A percentile compares a stretch with the other conserved stretches of the same genome.
These are phyloP conservation scores for Magallana angulata DNA, from an alignment of 1,140 invertebrate genomes.

Conservation along the genomic window DNA sequence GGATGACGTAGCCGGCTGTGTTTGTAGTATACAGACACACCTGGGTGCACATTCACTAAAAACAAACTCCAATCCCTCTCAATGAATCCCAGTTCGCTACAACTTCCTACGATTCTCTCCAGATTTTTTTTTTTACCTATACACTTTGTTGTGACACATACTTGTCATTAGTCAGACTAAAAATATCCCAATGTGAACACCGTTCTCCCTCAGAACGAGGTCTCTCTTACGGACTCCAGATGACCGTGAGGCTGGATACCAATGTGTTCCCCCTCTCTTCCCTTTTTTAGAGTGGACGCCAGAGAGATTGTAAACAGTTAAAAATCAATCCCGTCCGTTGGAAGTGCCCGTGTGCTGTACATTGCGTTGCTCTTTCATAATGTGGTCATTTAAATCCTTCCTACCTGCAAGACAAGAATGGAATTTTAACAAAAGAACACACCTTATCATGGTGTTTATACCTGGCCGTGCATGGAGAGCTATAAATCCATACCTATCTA, in stretches of 20 bases:
- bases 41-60: slow-evolving; percentile 34
- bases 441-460: slow-evolving; percentile 17
- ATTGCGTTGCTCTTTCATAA: slow-evolving; percentile 35
- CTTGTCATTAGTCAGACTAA: slow-evolving; percentile 27
- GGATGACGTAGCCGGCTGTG: slow-evolving; percentile 19
- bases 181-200: slow-evolving; percentile 8
- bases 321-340: slow-evolving; percentile 25
- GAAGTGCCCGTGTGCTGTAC: slow-evolving; percentile 20
- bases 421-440: slow-evolving; percentile 35
- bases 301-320: slow-evolving; percentile 27
- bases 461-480: slow-evolving; percentile 19
- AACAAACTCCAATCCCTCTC: slow-evolving; percentile 29
- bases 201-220: background rate
- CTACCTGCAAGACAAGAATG: slow-evolving; percentile 34
- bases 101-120: slow-evolving; percentile 4
- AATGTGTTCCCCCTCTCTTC: slow-evolving; percentile 22
- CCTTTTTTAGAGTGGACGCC: slow-evolving; percentile 24
- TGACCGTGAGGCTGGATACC: background rate
- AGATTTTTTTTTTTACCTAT: slow-evolving; percentile 28
- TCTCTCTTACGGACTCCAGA: background rate
- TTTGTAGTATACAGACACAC: slow-evolving; percentile 1
- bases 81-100: slow-evolving; percentile 12
- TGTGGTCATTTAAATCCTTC: slow-evolving; percentile 35
- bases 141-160: slow-evolving; percentile 9
- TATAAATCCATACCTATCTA: slow-evolving; percentile 35